Percentiles rank a stretch among this genome's conserved stretches.
These are phyloP conservation scores for Sciaenops ocellatus DNA, from an alignment of 2,797 vertebrate genomes.

Conservation along the genomic window DNA sequence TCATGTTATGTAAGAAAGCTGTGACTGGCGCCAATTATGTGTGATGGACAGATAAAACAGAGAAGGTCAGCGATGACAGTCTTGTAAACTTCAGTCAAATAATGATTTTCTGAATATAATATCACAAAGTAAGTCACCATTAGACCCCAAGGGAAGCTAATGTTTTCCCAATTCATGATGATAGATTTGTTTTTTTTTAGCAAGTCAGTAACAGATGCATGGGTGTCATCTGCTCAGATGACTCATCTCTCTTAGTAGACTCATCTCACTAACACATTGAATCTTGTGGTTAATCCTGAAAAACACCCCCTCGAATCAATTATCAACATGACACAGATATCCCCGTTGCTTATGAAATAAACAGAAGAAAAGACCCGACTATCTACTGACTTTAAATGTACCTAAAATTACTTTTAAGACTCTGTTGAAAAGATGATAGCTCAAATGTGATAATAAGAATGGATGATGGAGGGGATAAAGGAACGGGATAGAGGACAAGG, in stretches of 20 bases:
- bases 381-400: conserved; percentile 1
- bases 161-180: background rate
- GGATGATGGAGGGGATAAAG: background rate
- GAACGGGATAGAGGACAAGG: background rate
- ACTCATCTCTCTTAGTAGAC: conserved; percentile 26
- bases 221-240: conserved; percentile 1
- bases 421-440: background rate
- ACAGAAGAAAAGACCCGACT: background rate
- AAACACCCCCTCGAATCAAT: background rate
- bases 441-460: background rate
- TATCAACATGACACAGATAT: background rate
- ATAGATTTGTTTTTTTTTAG: background rate
- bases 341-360: background rate
- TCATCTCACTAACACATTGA: conserved; percentile 3
- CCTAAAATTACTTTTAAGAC: background rate
- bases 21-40: background rate
- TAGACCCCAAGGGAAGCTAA: background rate
- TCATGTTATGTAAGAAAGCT: background rate
- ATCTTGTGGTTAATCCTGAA: conserved; percentile 22
- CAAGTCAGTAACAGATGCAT: background rate
- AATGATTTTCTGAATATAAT: background rate
- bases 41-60: background rate
- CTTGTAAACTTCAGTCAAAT: background rate
- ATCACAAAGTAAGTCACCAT: too few relatives aligned
- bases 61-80: background rate